A percentile compares a stretch with the other conserved stretches of the same genome.
Conservation (phyloP, 2,888 invertebrate genomes). For the Chymomyza caudatula region DNA sequence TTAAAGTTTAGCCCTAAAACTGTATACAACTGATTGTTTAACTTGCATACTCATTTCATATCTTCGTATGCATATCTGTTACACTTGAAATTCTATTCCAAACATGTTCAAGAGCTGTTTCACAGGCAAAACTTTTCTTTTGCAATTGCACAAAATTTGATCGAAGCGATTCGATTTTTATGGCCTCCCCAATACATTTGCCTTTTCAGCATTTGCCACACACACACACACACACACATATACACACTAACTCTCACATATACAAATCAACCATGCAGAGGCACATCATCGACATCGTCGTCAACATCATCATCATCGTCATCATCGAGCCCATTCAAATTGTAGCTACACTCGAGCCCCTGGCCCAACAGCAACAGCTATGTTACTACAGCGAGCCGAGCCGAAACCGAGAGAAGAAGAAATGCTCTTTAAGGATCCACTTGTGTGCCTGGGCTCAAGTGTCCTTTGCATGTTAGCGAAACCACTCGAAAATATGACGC, state of each 20-base stretch:
- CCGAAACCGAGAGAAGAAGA: conserved; percentile 45
- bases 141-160: background rate
- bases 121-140: background rate
- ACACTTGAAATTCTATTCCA: background rate
- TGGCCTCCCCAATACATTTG: conserved; percentile 31
- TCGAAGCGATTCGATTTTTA: background rate
- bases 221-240: background rate
- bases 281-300: conserved; percentile 15
- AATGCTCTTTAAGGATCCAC: conserved; percentile 76
- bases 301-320: conserved; percentile 27
- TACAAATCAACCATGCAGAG: conserved; percentile 15
- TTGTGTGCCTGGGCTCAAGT: conserved; percentile 73
- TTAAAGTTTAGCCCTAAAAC: background rate
- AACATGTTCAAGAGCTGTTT: background rate
- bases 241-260: conserved; percentile 25
- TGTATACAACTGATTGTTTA: background rate
- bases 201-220: conserved; percentile 45
- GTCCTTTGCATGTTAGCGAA: conserved; percentile 76
- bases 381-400: conserved; percentile 15
- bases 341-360: conserved; percentile 62
- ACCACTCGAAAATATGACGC: conserved; percentile 77
- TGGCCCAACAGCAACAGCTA: conserved; percentile 33
- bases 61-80: background rate
- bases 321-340: conserved; percentile 55
- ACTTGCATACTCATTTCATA: background rate